These are phyloP conservation scores for Rousettus leschenaultii DNA, from an alignment of 2,113 vertebrate species.

Conservation along the genomic window DNA sequence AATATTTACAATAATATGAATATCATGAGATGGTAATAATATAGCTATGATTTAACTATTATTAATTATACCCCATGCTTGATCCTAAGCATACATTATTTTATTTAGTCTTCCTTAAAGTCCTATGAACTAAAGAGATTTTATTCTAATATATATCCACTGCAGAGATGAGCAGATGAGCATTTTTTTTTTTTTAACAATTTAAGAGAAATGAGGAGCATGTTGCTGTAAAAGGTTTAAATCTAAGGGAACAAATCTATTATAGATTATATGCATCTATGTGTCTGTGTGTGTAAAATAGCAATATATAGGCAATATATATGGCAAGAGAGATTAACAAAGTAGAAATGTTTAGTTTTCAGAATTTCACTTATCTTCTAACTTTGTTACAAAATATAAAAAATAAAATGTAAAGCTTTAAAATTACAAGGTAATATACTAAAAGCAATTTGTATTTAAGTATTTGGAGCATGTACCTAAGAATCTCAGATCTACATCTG, in stretches of 20 bases:
- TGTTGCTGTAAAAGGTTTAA: not conserved
- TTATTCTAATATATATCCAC: not conserved
- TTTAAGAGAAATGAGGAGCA: not conserved
- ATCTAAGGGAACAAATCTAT: not conserved
- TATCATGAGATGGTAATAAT: not conserved
- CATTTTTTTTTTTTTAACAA: constrained; percentile 16
- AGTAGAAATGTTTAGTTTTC: not conserved
- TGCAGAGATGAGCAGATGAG: not conserved
- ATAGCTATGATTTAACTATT: not conserved
- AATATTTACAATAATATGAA: not conserved
- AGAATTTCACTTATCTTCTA: not conserved
- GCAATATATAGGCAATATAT: not conserved
- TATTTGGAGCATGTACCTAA: not conserved
- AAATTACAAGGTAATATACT: not conserved
- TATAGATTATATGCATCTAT: not conserved
- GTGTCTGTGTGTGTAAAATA: not conserved
- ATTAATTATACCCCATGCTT: not conserved
- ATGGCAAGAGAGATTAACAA: not conserved
- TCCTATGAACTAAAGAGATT: not conserved
- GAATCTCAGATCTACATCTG: not conserved
- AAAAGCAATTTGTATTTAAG: not conserved
- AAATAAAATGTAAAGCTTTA: not conserved
- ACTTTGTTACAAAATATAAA: not conserved
- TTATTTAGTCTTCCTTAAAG: not conserved
- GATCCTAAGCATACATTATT: not conserved